Evolutionary conservation across 2,888 invertebrate species (phyloP).

Genomic region (Antheraea assamensis): DNA sequence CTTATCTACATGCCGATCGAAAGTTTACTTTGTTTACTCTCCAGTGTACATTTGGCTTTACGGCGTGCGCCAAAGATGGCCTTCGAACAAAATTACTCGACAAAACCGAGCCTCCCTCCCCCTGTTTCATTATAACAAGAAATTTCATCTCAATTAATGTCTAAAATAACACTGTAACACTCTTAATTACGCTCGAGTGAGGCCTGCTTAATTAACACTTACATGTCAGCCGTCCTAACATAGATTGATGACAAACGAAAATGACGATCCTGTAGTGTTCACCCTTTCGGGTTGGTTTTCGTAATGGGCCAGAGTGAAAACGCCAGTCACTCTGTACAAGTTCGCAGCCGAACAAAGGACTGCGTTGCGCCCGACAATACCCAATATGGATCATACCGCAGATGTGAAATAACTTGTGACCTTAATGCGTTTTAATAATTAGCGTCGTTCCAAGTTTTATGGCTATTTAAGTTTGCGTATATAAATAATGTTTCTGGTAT

Average conservation of each 20-base stretch:
- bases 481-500: no score
- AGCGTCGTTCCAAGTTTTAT: conserved; percentile 38
- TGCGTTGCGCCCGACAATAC: conserved; percentile 55
- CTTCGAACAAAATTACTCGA: conserved; percentile 67
- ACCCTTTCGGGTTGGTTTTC: conserved; percentile 65
- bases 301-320: conserved; percentile 58
- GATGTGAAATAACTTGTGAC: conserved; percentile 63
- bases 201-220: conserved; percentile 82
- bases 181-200: conserved; percentile 81
- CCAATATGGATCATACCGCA: conserved; percentile 64
- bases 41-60: conserved; percentile 58
- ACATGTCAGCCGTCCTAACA: conserved; percentile 79
- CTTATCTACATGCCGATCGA: conserved; percentile 71
- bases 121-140: conserved; percentile 74
- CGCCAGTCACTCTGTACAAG: conserved; percentile 72
- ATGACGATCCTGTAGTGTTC: conserved; percentile 74
- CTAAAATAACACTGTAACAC: conserved; percentile 81
- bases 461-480: no score
- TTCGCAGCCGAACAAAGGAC: conserved; percentile 67
- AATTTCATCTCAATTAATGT: conserved; percentile 82
- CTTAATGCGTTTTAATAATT: conserved; percentile 79
- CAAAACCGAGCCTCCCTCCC: conserved; percentile 48
- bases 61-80: conserved; percentile 59
- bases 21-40: conserved; percentile 71
- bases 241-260: conserved; percentile 82